Base-by-base conservation (phyloP, 1,140 invertebrate species). In the Papilio polyxenes region DNA sequence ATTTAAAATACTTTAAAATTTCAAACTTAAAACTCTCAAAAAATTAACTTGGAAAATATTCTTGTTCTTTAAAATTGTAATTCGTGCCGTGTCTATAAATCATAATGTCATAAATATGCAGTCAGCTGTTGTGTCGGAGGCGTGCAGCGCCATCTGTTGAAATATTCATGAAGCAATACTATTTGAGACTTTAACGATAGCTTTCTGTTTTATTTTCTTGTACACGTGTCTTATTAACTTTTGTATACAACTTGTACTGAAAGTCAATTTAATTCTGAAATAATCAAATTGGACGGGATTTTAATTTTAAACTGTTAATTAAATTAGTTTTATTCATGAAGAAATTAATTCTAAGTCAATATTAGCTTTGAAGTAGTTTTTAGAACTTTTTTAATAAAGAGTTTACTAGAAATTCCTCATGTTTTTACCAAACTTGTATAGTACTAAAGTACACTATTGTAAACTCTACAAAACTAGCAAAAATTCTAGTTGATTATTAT, bases 161-260 rank as follows among this genome's bases (percentile, higher is more conserved):
- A 72, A 72, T 72, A 72, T 72, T 31, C 8, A 72, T 37, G 65
- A 72, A 37, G 65, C 31, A 15, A 72, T 23, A 72, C 65, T 69
- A 37, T 69, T 69, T 72, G 65, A 31, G 11, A 37, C 65, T 37
- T 62, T 8, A 69, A 23, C 23, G 65, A 72, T 72, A 31, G 31
- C 11, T 37, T 69, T 69, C 31, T 72, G 1, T 72, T 15, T 69
- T 69, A 37, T 69, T 69, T 72, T 65, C 3, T 72, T 72, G 2
- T 72, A 37, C 65, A 72, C 65, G 23, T 72, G 13, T 4, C 62
- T 37, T 69, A 69, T 69, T 69, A 72, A 72, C 65, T 72, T 72
- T 72, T 37, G 23, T 37, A 37, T 7, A 44, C 15, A 15, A 72
- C 23, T 37, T 72, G 6, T 72, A 17, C 11, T 37, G 0, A 72